Evolutionary conservation across 2,888 invertebrate genomes (phyloP), one percentile per base, ranked within the genome.

Genomic region (Mechanitis mazaeus): DNA sequence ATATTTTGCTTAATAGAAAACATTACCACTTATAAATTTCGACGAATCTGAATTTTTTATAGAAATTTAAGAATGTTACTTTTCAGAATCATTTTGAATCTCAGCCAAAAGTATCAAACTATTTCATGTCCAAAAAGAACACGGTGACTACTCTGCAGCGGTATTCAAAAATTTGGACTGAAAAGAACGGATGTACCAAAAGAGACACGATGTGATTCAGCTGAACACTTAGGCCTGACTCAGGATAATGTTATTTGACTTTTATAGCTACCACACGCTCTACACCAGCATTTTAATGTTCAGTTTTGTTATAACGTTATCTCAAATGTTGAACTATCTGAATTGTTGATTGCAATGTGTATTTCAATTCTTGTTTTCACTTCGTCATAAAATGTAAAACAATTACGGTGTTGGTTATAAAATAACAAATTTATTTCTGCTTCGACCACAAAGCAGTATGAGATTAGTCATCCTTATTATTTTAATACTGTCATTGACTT

Each of bases 201-300:
- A 72, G 67, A 75, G 79, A 79, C 78, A 78, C 79, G 77, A 79
- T 74, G 78, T 85, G 87, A 85, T 78, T 87, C 85, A 75, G 72
- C 75, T 76, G 79, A 83, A 78, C 72, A 67, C 68, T 69, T 77
- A 72, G 75, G 73, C 74, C 68, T 73, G 71, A 72, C 81, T 83
- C 84, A 72, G 81, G 79, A 80, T 66, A 68, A 71, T 71, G 77
- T 79, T 85, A 85, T 86, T 84, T 78, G 72, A 75, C 75, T 81
- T 86, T 85, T 82, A 86, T 78, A 73, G 76, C 75, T 72, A 75
- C 69, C 74, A 75, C 47, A 47, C 50, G 60, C 54, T 57, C 56
- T 46, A 50, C 50, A 73, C 66, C 69, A 72, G 71, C 62, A 64
- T 75, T 77, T 75, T 73, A 75, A 75, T 68, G 61, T 64, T 59